phyloP scores from a whole-genome alignment of 2,888 invertebrate genomes.

The Physocephala rufipes region DNA sequence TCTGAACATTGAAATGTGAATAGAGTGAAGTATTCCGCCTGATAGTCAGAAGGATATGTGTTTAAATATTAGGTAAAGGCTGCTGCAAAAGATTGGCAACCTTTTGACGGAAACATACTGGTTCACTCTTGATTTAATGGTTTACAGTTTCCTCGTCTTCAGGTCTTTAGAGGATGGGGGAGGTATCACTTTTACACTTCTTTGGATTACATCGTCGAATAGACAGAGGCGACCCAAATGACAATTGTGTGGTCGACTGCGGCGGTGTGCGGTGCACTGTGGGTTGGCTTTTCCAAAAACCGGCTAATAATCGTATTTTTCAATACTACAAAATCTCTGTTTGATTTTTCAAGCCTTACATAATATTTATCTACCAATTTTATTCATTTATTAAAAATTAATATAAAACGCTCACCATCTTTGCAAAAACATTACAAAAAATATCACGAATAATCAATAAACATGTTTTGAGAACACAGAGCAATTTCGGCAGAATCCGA shows the following conservation, averaged over 20 bases:
- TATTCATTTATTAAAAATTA: too few species aligned
- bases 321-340: too few species aligned
- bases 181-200: neutral
- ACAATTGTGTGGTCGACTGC: neutral
- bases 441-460: too few species aligned
- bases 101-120: constrained; percentile 31
- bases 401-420: too few species aligned
- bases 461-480: too few species aligned
- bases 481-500: too few species aligned
- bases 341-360: too few species aligned
- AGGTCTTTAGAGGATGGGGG: neutral
- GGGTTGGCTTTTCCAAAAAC: too few species aligned
- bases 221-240: neutral
- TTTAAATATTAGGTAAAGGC: constrained; percentile 43
- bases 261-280: neutral
- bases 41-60: neutral
- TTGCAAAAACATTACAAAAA: too few species aligned
- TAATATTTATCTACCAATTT: too few species aligned
- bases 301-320: too few species aligned
- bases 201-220: neutral
- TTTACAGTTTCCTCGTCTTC: constrained; percentile 29
- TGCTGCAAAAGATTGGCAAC: constrained; percentile 35
- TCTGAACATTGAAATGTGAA: constrained; percentile 48
- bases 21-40: constrained; percentile 25
- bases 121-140: constrained; percentile 8